Percentiles rank a stretch among this genome's conserved stretches.
phyloP scores from a whole-genome alignment of 2,888 invertebrate genomes.

The Frankliniella intonsa region DNA sequence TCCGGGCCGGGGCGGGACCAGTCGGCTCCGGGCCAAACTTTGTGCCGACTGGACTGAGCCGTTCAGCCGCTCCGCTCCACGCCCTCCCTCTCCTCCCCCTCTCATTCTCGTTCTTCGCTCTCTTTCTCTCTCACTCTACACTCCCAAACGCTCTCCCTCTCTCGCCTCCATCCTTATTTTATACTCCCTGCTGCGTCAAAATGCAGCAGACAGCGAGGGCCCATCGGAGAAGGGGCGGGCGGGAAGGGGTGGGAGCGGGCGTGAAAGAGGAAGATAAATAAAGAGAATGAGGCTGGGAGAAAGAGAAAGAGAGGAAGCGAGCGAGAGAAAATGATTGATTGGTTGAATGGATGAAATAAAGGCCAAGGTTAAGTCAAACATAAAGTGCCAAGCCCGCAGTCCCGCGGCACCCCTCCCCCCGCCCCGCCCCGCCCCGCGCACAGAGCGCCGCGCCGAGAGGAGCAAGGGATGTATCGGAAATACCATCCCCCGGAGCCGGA shows the following conservation, averaged over 20 bases:
- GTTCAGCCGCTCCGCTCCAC: background rate
- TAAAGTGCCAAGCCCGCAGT: too few relatives aligned
- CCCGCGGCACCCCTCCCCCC: background rate
- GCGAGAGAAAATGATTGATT: too few relatives aligned
- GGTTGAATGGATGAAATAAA: too few relatives aligned
- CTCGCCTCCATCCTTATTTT: background rate
- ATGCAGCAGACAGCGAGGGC: background rate
- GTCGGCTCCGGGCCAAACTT: background rate
- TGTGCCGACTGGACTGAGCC: background rate
- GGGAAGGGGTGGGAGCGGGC: too few relatives aligned
- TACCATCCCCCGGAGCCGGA: too few relatives aligned
- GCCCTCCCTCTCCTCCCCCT: background rate
- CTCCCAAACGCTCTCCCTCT: background rate
- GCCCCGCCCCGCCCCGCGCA: background rate
- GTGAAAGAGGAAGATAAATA: too few relatives aligned
- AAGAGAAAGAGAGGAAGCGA: too few relatives aligned
- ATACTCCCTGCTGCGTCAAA: background rate
- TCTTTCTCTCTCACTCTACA: background rate
- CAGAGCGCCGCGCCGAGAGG: too few relatives aligned
- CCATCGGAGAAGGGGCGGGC: background rate
- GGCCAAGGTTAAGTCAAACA: too few relatives aligned
- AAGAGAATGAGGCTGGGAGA: too few relatives aligned
- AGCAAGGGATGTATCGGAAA: too few relatives aligned
- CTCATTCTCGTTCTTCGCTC: background rate
- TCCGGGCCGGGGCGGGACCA: background rate